Conservation (phyloP, 2,113 vertebrate genomes). For the Nycticryphes semicollaris region DNA sequence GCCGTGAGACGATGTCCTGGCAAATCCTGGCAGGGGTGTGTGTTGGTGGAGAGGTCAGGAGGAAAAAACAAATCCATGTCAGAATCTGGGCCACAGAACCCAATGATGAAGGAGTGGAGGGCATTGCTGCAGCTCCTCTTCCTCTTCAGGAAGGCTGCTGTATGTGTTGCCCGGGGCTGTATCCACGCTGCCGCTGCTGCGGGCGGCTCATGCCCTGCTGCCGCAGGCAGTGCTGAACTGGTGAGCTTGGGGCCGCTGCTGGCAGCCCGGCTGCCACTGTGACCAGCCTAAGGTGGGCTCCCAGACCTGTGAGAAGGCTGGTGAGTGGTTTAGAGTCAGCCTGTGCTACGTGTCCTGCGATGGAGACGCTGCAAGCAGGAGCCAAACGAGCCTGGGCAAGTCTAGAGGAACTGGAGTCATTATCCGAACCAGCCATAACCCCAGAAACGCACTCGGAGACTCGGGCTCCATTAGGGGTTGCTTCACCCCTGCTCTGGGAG, state of each 20-base stretch:
- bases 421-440: background rate
- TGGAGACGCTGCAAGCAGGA: background rate
- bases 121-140: background rate
- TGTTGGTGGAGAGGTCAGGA: background rate
- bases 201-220: background rate
- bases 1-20: background rate
- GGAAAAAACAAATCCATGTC: fast-evolving
- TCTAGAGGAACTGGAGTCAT: background rate
- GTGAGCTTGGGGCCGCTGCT: background rate
- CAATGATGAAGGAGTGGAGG: fast-evolving
- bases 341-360: background rate
- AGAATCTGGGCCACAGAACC: background rate
- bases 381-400: conserved; percentile 1
- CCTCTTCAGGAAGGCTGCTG: background rate
- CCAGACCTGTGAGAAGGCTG: fast-evolving
- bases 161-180: background rate
- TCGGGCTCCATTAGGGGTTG: background rate
- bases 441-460: background rate
- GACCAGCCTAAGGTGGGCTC: background rate
- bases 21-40: background rate
- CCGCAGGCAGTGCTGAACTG: background rate
- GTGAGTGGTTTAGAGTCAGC: background rate
- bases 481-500: background rate
- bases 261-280: background rate
- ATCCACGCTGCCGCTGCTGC: fast-evolving